Evolutionary conservation across 2,797 vertebrate genomes (phyloP).

Genomic region (Capromys pilorides): DNA sequence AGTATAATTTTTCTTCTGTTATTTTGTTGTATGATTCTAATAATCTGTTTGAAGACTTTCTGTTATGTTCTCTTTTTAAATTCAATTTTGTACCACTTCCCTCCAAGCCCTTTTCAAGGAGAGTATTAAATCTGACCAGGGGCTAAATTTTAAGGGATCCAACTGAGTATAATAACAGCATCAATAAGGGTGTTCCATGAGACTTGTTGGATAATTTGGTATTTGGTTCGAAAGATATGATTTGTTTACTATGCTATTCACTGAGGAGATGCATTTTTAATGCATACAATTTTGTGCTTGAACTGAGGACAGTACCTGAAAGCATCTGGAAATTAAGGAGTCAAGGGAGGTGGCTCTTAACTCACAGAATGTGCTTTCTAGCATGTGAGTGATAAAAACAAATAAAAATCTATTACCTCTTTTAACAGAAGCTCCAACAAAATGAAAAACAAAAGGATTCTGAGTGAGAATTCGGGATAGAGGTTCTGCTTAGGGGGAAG

Average conservation of each 20-base stretch:
- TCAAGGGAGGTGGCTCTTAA: neutral
- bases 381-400: neutral
- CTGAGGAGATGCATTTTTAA: neutral
- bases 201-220: constrained; percentile 57
- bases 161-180: constrained; percentile 55
- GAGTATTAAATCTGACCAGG: constrained; percentile 72
- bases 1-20: constrained; percentile 58
- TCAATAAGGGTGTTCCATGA: constrained; percentile 63
- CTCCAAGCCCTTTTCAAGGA: constrained; percentile 76
- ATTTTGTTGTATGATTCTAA: constrained; percentile 62
- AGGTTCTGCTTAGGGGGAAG: neutral
- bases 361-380: constrained; percentile 13
- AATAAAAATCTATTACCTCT: neutral
- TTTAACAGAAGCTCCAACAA: neutral
- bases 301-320: neutral
- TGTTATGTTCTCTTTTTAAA: constrained; percentile 62
- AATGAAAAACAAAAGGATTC: neutral
- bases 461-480: neutral
- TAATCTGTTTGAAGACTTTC: constrained; percentile 58
- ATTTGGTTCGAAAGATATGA: constrained; percentile 38
- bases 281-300: neutral
- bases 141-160: constrained; percentile 60
- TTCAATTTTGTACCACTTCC: constrained; percentile 69
- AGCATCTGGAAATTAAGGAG: neutral
- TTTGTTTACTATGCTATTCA: constrained; percentile 41